A percentile compares a stretch with the other conserved stretches of the same genome.
Conservation (phyloP, 2,888 invertebrate genomes). For the Parthenolecanium corni region DNA sequence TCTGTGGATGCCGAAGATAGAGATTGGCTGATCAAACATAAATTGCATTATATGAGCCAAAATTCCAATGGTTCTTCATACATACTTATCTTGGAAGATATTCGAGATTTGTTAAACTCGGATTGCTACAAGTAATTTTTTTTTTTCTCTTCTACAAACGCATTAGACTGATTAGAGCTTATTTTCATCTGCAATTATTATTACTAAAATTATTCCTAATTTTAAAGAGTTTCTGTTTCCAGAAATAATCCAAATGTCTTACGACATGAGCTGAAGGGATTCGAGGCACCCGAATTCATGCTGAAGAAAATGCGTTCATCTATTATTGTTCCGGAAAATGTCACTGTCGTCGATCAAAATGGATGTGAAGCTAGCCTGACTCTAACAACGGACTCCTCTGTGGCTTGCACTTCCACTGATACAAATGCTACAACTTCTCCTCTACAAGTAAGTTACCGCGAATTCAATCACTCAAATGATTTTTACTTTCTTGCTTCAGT, state of each 20-base stretch:
- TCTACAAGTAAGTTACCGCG: too few species aligned
- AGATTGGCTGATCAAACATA: slow-evolving; percentile 65
- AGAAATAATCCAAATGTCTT: slow-evolving; percentile 43
- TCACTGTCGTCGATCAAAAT: too few species aligned
- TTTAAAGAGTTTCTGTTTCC: slow-evolving; percentile 15
- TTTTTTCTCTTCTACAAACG: too few species aligned
- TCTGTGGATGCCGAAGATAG: slow-evolving; percentile 69
- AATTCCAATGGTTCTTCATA: slow-evolving; percentile 39
- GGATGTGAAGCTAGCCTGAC: too few species aligned
- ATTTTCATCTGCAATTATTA: background rate
- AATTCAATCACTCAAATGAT: too few species aligned
- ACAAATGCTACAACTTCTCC: too few species aligned
- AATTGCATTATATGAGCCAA: slow-evolving; percentile 44
- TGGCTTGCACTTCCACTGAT: too few species aligned
- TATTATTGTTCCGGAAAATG: slow-evolving; percentile 39
- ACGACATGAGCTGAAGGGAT: slow-evolving; percentile 55
- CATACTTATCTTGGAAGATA: slow-evolving; percentile 65
- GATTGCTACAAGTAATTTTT: background rate
- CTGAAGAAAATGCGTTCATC: slow-evolving; percentile 59
- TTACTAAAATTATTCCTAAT: background rate
- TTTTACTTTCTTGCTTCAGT: background rate
- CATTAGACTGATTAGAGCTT: too few species aligned
- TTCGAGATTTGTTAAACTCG: slow-evolving; percentile 54
- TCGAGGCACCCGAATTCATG: slow-evolving; percentile 63
- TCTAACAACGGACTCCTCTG: too few species aligned